Evolutionary conservation across 2,888 invertebrate species (phyloP).

Genomic region (Galeopsomyia nigrocyanea): DNA sequence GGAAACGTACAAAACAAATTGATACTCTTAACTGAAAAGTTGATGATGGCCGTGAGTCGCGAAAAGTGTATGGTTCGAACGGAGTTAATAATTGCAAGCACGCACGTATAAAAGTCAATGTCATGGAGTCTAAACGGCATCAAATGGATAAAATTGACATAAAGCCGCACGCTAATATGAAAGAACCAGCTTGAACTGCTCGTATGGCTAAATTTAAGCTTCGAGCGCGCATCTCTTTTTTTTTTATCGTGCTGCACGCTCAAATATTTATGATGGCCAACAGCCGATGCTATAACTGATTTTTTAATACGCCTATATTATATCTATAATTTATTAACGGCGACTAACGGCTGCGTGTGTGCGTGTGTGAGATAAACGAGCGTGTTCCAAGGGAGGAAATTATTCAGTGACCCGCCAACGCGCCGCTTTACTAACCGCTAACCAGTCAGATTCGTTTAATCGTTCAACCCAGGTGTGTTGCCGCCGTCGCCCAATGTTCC

Average conservation of each 20-base stretch:
- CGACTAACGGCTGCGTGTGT: conserved; percentile 15
- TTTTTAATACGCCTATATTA: conserved; percentile 27
- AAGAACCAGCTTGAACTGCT: conserved; percentile 33
- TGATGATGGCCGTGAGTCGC: no score
- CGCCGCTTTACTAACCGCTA: conserved; percentile 63
- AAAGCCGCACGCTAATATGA: conserved; percentile 31
- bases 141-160: conserved; percentile 17
- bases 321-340: conserved; percentile 25
- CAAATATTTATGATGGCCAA: not conserved
- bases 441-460: conserved; percentile 67
- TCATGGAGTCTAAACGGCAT: conserved; percentile 21
- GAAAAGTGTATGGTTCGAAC: no score
- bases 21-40: no score
- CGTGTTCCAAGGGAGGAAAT: not conserved
- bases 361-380: not conserved
- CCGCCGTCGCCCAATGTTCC: conserved; percentile 66
- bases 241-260: conserved; percentile 18
- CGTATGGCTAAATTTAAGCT: conserved; percentile 26
- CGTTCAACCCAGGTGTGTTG: conserved; percentile 67
- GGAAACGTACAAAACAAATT: no score
- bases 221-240: conserved; percentile 36
- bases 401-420: conserved; percentile 30
- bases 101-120: conserved; percentile 23
- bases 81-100: not conserved
- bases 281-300: conserved; percentile 30